These are phyloP conservation scores for Halocynthia aurantium DNA, from an alignment of 23 tunicate genomes.

Conservation along the genomic window DNA sequence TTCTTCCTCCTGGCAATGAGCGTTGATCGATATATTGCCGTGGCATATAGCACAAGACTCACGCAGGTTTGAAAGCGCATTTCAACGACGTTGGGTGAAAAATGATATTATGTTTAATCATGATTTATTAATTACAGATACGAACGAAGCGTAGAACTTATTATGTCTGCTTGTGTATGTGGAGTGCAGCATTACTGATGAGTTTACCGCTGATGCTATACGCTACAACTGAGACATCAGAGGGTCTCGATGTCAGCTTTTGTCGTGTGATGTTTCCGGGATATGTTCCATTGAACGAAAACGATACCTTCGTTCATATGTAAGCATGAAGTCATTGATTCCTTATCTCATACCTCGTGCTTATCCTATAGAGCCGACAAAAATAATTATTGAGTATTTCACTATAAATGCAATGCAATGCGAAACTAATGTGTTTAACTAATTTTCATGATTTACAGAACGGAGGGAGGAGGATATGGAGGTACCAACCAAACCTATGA, in stretches of 20 bases:
- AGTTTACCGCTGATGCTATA: slow-evolving; percentile 45
- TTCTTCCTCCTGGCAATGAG: slow-evolving; percentile 92
- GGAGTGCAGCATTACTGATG: slow-evolving; percentile 60
- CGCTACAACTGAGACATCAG: slow-evolving; percentile 28
- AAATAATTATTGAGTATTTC: no score
- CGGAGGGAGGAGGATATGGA: no score
- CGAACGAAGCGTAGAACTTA: slow-evolving; percentile 54
- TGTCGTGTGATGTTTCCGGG: slow-evolving; percentile 74
- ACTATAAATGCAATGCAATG: no score
- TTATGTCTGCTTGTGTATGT: slow-evolving; percentile 42
- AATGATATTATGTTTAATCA: no score
- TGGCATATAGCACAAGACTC: slow-evolving; percentile 63
- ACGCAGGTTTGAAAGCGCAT: slow-evolving; percentile 38
- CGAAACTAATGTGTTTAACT: no score
- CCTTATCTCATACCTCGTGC: no score
- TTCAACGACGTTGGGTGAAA: no score
- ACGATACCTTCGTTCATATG: slow-evolving; percentile 16
- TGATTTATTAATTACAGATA: slow-evolving; percentile 32
- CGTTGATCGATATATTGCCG: slow-evolving; percentile 86
- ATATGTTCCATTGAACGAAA: slow-evolving; percentile 12
- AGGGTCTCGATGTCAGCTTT: slow-evolving; percentile 15
- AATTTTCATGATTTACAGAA: no score
- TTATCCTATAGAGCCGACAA: no score
- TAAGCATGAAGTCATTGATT: background rate
- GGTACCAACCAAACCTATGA: no score